Conservation (phyloP, 2,797 vertebrate genomes). For the Trachops cirrhosus region DNA sequence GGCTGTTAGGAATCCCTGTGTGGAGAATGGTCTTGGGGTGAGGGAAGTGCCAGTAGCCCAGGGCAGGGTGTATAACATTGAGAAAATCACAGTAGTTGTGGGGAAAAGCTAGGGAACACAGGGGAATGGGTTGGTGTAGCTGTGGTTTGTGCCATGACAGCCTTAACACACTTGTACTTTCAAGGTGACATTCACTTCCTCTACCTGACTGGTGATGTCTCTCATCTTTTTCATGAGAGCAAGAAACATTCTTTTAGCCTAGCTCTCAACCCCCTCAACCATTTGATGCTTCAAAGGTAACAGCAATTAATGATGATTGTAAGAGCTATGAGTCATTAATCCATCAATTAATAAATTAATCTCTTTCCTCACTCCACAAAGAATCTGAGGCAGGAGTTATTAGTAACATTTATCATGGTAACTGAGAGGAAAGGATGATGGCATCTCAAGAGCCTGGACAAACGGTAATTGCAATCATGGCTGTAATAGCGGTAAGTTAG, state of each 20-base stretch:
- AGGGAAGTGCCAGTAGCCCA: neutral
- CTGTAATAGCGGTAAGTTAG: neutral
- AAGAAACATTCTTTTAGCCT: neutral
- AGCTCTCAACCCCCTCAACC: neutral
- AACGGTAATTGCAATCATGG: conserved; percentile 42
- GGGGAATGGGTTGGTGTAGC: neutral
- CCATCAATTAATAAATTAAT: conserved; percentile 64
- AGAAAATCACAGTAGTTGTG: neutral
- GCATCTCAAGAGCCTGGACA: neutral
- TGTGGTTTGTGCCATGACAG: neutral
- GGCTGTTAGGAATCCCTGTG: neutral
- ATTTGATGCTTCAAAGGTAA: conserved; percentile 41
- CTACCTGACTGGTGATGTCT: neutral
- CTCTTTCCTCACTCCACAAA: conserved; percentile 49
- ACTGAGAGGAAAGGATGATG: conserved; percentile 37
- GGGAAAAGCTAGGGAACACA: neutral
- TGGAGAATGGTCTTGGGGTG: neutral
- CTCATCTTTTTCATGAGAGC: neutral
- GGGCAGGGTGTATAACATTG: neutral
- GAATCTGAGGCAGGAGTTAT: conserved; percentile 51
- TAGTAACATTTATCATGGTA: conserved; percentile 45
- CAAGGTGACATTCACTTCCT: neutral
- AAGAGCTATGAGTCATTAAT: conserved; percentile 56
- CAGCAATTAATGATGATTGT: conserved; percentile 49
- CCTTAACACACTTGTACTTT: neutral